Percentiles rank a stretch among this genome's conserved stretches.
These are phyloP conservation scores for Eustalomyia histrio DNA, from an alignment of 2,888 invertebrate genomes.

Conservation along the genomic window DNA sequence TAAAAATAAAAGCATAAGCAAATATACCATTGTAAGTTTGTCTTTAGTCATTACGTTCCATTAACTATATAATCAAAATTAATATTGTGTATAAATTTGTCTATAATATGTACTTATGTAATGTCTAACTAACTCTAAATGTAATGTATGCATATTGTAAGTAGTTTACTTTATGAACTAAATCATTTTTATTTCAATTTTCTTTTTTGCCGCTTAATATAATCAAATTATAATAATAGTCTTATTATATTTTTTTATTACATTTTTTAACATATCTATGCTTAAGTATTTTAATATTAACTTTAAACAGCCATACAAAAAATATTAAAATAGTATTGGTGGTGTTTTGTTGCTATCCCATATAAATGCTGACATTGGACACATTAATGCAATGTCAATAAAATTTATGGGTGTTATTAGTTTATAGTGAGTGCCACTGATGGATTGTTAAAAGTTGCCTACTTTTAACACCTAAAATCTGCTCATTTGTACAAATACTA, in stretches of 20 bases:
- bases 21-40: neutral
- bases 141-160: too few relatives aligned
- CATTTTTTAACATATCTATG: slow-evolving; percentile 20
- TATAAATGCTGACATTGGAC: too few relatives aligned
- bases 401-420: too few relatives aligned
- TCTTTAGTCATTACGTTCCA: slow-evolving; percentile 15
- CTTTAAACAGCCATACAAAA: slow-evolving; percentile 23
- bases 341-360: too few relatives aligned
- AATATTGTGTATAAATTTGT: slow-evolving; percentile 28
- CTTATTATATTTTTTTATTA: slow-evolving; percentile 12
- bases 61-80: slow-evolving; percentile 32
- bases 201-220: slow-evolving; percentile 20
- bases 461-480: too few relatives aligned
- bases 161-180: neutral
- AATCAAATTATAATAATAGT: slow-evolving; percentile 7
- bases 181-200: neutral
- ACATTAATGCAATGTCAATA: too few relatives aligned
- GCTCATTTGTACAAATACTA: too few relatives aligned
- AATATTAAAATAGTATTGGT: neutral
- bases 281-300: slow-evolving; percentile 25
- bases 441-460: too few relatives aligned
- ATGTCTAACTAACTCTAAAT: neutral
- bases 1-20: neutral
- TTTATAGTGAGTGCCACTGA: too few relatives aligned
- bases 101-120: slow-evolving; percentile 10